Conservation (phyloP, 2,113 vertebrate species). For the Phainopepla nitens region DNA sequence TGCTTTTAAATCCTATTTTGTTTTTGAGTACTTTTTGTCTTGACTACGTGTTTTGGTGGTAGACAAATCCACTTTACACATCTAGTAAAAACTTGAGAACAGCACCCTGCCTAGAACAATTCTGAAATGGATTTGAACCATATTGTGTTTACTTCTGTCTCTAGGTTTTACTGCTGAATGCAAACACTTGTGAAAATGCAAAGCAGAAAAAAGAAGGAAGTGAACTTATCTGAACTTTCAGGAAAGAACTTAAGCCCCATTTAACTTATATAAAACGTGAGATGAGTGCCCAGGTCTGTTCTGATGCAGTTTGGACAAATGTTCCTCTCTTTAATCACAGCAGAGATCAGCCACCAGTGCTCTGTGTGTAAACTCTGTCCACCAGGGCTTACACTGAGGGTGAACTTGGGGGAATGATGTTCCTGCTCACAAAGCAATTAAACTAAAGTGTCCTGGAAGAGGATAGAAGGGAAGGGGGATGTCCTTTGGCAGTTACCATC, state of each 20-base stretch:
- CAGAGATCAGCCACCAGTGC: conserved; percentile 15
- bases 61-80: neutral
- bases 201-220: neutral
- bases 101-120: neutral
- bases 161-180: neutral
- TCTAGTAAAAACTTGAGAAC: neutral
- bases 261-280: neutral
- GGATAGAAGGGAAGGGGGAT: neutral
- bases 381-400: neutral
- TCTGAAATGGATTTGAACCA: neutral
- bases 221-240: conserved; percentile 53
- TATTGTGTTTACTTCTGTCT: conserved; percentile 7
- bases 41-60: neutral
- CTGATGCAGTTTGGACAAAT: neutral
- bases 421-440: conserved; percentile 47
- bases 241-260: neutral
- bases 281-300: conserved; percentile 21
- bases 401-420: conserved; percentile 30
- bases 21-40: neutral
- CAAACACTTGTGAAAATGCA: neutral
- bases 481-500: conserved; percentile 56
- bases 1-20: neutral
- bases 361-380: conserved; percentile 47
- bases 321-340: conserved; percentile 26
- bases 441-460: conserved; percentile 40